Conservation (phyloP, 2,797 vertebrate genomes). For the Falco concolor region DNA sequence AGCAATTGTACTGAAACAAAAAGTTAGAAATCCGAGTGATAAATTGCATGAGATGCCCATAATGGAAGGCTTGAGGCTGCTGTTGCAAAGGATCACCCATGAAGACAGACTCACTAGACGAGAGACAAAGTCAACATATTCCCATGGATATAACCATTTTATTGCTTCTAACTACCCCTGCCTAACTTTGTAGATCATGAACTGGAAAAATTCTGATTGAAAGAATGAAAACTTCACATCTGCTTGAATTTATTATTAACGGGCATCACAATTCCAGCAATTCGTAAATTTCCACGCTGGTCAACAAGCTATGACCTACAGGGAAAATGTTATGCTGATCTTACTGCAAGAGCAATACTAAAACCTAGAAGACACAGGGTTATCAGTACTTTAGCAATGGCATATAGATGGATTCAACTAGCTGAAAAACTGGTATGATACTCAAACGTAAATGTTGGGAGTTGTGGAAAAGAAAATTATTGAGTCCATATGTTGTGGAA, state of each 20-base stretch:
- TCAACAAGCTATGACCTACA: not conserved
- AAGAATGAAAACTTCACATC: not conserved
- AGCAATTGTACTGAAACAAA: not conserved
- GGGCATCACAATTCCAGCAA: slow-evolving; percentile 24
- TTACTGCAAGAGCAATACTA: slow-evolving; percentile 3
- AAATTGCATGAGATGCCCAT: not conserved
- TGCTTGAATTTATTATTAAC: slow-evolving; percentile 19
- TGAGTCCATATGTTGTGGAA: not conserved
- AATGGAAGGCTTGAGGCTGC: not conserved
- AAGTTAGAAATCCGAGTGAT: not conserved
- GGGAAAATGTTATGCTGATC: slow-evolving; percentile 19
- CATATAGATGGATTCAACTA: not conserved
- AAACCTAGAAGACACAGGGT: not conserved
- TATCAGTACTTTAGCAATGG: not conserved
- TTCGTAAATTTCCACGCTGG: slow-evolving; percentile 41
- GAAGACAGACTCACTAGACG: not conserved
- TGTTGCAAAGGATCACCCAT: not conserved
- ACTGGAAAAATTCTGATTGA: not conserved
- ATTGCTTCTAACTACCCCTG: not conserved
- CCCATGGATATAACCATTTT: not conserved
- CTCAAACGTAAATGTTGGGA: not conserved
- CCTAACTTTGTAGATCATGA: not conserved
- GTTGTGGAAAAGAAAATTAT: not conserved
- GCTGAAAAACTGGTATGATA: not conserved
- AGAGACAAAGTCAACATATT: not conserved